Evolutionary conservation across 37 sponge, comb jelly and placozoan species (phyloP), one percentile per base, ranked within the genome.

Genomic region (Diacarnus erythraeanus): DNA sequence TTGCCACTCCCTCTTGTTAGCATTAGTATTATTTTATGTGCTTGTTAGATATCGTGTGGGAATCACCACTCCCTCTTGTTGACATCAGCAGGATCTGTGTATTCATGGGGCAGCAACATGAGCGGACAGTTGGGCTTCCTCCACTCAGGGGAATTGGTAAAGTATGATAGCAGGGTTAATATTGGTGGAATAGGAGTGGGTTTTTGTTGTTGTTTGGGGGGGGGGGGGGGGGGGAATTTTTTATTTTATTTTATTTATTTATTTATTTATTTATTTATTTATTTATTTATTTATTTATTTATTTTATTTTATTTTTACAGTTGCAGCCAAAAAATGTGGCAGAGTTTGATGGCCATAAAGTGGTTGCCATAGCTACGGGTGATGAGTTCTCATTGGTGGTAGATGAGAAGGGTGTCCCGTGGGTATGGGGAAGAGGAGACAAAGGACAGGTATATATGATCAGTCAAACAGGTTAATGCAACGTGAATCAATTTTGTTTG

Each of bases 381-480:
- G 87, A 94, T 71, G 90, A 94, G 78, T 94, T 84, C 70, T 90
- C 88, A 35, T 27, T 81, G 21, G 94, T 83, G 17, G 20, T 94
- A 63, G 94, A 94, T 77, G 81, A 82, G 3, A 77, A 38, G 3
- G 87, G 90, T 0, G 27, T 40, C 9, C 64, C 81, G 0, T 94
- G 94, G 94, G 83, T 67, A 42, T 94, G 94, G 94, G 94, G 94
- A 0, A 54, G 81, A 23, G 82, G 60, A 42, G 90, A 89, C 34
- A 41, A 57, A 35, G 94, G 90, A 26, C 90, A 94, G 90, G 87
- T 93, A 42, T 23, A 67, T 9, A 30, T 23, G 21, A 54, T 27
- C 33, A 42, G 67, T n/a, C n/a, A n/a, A n/a, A n/a, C n/a, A n/a
- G n/a, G n/a, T n/a, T n/a, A n/a, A n/a, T n/a, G n/a, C n/a, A n/a